Evolutionary conservation across 2,113 vertebrate species (phyloP).

Genomic region (Hemiprocne comata): DNA sequence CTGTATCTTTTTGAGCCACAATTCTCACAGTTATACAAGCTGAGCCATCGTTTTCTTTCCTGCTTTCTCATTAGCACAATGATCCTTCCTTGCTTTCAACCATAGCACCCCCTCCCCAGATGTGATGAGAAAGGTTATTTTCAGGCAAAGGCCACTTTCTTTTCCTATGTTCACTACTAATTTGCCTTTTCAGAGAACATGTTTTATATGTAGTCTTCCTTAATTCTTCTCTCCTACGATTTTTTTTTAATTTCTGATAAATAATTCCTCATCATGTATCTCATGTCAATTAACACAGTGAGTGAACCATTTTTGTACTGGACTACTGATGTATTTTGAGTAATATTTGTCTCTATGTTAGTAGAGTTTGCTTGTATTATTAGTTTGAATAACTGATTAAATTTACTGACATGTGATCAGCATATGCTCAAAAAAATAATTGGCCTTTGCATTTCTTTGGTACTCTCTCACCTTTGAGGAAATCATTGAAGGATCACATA

Average conservation of each 20-base stretch:
- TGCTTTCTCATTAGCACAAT: neutral
- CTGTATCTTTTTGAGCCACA: fast-evolving
- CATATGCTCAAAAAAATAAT: neutral
- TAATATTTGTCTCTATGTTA: neutral
- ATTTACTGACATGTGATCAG: neutral
- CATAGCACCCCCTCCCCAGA: fast-evolving
- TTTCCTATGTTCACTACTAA: fast-evolving
- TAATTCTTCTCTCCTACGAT: neutral
- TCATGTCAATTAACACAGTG: neutral
- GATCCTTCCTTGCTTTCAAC: neutral
- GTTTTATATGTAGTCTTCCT: neutral
- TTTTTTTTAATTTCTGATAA: neutral
- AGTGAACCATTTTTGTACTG: conserved; percentile 1
- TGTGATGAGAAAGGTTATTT: neutral
- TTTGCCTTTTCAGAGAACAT: neutral
- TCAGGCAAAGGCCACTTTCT: neutral
- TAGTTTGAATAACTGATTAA: neutral
- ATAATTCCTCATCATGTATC: neutral
- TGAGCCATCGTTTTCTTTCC: neutral
- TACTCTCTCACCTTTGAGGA: neutral
- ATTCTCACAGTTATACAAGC: neutral
- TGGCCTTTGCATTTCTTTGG: neutral
- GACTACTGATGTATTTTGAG: neutral
- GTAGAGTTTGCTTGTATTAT: neutral
- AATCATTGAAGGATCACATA: fast-evolving